Conservation (phyloP, 1,140 invertebrate species). For the Zelostemma sp. region DNA sequence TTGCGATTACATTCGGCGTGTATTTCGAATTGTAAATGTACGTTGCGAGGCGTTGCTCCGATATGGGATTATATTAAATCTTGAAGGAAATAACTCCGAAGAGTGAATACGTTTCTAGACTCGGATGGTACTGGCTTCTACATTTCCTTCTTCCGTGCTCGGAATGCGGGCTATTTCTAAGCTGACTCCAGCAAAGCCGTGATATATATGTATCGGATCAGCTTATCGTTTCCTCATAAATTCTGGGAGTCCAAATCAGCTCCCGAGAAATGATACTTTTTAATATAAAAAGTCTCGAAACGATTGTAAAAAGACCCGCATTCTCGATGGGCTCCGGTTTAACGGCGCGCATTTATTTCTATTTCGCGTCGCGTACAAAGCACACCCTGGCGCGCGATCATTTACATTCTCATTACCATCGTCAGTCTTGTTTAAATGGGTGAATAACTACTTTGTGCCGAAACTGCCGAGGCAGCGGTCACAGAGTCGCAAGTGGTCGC, state of each 20-base stretch:
- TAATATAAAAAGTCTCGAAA: too few species aligned
- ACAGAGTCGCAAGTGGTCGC: constrained; percentile 11
- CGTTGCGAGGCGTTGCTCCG: neutral
- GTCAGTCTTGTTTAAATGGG: constrained; percentile 41
- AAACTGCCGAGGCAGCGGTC: constrained; percentile 21
- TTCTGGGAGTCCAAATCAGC: constrained; percentile 33
- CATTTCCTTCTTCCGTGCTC: constrained; percentile 11
- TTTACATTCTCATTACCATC: constrained; percentile 47
- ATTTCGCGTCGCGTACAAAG: constrained; percentile 27
- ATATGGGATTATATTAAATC: constrained; percentile 34
- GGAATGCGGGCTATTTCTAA: constrained; percentile 37
- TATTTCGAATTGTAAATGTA: constrained; percentile 12
- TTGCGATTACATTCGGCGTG: too few species aligned
- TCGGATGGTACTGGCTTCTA: constrained; percentile 20
- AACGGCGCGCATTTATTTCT: constrained; percentile 33
- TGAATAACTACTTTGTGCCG: constrained; percentile 34
- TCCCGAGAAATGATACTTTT: constrained; percentile 23
- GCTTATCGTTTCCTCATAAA: constrained; percentile 41
- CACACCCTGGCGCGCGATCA: constrained; percentile 25
- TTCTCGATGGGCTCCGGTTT: constrained; percentile 4
- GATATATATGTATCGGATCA: constrained; percentile 39
- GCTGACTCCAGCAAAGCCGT: constrained; percentile 22
- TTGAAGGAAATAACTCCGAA: constrained; percentile 42
- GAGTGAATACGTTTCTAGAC: constrained; percentile 27
- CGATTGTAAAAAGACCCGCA: too few species aligned